phyloP scores from a whole-genome alignment of 2,888 invertebrate genomes.

The Ectemnius lituratus region DNA sequence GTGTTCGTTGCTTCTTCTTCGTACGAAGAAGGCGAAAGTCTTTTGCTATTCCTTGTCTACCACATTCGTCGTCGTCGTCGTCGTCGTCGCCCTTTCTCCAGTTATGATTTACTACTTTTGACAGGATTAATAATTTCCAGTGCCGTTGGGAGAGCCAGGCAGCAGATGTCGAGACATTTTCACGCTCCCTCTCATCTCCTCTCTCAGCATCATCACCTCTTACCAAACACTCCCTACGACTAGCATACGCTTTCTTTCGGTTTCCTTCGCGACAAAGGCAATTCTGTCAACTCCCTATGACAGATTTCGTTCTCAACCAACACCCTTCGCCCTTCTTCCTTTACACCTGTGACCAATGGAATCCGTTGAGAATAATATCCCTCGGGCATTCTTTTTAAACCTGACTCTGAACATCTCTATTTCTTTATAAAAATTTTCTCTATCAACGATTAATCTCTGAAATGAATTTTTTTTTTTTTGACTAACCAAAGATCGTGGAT shows the following conservation, averaged over 20 bases:
- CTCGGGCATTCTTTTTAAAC: neutral
- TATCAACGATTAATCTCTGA: no score
- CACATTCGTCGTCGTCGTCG: slow-evolving; percentile 21
- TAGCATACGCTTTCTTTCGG: slow-evolving; percentile 5
- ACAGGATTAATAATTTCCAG: slow-evolving; percentile 75
- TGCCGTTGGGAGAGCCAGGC: slow-evolving; percentile 57
- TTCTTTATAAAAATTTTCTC: no score
- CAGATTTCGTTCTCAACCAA: slow-evolving; percentile 37
- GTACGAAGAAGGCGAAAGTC: slow-evolving; percentile 13
- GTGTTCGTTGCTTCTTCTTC: slow-evolving; percentile 43
- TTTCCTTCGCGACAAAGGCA: slow-evolving; percentile 21
- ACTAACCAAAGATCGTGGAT: neutral
- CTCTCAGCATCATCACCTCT: slow-evolving; percentile 9
- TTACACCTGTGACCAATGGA: slow-evolving; percentile 8
- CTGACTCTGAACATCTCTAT: neutral
- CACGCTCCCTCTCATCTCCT: slow-evolving; percentile 51
- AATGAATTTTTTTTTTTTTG: neutral
- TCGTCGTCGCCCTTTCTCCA: slow-evolving; percentile 21
- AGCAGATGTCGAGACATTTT: slow-evolving; percentile 76
- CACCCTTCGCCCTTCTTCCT: neutral
- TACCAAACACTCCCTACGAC: no score
- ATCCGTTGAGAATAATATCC: no score
- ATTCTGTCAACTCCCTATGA: slow-evolving; percentile 56
- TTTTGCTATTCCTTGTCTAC: neutral
- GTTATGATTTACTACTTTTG: slow-evolving; percentile 74